Conservation (phyloP, 2,113 vertebrate genomes). For the Amphilophus citrinellus region DNA sequence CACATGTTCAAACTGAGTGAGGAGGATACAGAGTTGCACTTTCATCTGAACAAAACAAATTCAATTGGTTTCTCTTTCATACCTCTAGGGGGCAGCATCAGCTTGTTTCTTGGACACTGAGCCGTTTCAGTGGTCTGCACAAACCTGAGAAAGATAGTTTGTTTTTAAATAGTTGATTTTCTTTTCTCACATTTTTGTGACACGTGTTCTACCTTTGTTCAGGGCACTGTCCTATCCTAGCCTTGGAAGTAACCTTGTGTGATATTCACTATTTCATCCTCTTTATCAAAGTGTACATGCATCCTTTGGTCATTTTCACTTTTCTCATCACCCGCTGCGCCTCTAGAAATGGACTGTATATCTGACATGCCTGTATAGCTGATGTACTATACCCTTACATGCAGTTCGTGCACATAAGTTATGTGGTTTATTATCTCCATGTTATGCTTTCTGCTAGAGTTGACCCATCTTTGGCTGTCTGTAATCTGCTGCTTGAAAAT, state of each 20-base stretch:
- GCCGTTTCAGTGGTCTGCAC: not conserved
- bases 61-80: not conserved
- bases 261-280: not conserved
- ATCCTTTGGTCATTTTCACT: not conserved
- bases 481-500: constrained; percentile 12
- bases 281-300: not conserved
- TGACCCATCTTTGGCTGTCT: not conserved
- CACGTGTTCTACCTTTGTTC: not conserved
- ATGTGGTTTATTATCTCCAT: not conserved
- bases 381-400: not conserved
- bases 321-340: not conserved
- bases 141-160: not conserved
- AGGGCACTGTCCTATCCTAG: too few species aligned
- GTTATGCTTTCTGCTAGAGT: not conserved
- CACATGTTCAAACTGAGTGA: not conserved
- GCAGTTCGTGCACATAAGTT: not conserved
- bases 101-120: not conserved
- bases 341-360: not conserved
- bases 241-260: not conserved
- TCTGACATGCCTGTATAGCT: not conserved
- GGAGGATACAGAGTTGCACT: not conserved
- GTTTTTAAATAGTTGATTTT: not conserved
- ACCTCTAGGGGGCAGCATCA: constrained; percentile 73
- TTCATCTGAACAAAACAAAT: not conserved
- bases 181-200: rapidly evolving